phyloP scores from a whole-genome alignment of 1,140 invertebrate species.

The Drosophila rhopaloa region DNA sequence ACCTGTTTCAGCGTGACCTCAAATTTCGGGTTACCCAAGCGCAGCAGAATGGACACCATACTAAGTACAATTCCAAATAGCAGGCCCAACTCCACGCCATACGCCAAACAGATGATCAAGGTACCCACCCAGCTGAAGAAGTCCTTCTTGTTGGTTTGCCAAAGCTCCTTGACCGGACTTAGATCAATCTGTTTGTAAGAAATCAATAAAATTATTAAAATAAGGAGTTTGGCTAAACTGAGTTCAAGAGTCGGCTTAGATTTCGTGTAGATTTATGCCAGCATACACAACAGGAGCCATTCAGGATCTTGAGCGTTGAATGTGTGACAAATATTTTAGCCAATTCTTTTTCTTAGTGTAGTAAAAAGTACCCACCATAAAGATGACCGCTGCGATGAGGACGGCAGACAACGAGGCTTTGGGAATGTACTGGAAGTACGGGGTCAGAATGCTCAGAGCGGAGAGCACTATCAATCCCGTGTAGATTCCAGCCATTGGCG shows the following conservation, averaged over 20 bases:
- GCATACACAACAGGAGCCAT: too few relatives aligned
- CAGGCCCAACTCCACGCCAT: constrained; percentile 95
- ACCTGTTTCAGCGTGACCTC: constrained; percentile 88
- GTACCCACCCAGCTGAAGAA: constrained; percentile 90
- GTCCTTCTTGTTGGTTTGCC: constrained; percentile 89
- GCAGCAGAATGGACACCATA: constrained; percentile 92
- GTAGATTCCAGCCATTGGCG: constrained; percentile 90
- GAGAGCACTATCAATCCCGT: constrained; percentile 86
- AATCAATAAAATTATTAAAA: too few relatives aligned
- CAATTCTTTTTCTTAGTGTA: too few relatives aligned
- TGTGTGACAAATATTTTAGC: too few relatives aligned
- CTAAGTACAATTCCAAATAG: constrained; percentile 93
- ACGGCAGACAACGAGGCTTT: constrained; percentile 92
- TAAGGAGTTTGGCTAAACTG: too few relatives aligned
- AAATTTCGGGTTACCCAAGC: constrained; percentile 91
- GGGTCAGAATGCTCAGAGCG: constrained; percentile 90
- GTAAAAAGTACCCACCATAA: constrained; percentile 88
- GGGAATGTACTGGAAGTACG: constrained; percentile 93
- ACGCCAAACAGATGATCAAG: constrained; percentile 90
- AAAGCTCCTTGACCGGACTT: constrained; percentile 89
- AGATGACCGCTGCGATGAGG: constrained; percentile 94
- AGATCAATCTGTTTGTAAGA: constrained; percentile 87
- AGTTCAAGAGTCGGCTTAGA: too few relatives aligned
- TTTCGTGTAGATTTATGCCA: too few relatives aligned
- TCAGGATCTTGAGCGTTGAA: too few relatives aligned